These are phyloP conservation scores for Betta splendens DNA, from an alignment of 2,797 vertebrate species.

Conservation along the genomic window DNA sequence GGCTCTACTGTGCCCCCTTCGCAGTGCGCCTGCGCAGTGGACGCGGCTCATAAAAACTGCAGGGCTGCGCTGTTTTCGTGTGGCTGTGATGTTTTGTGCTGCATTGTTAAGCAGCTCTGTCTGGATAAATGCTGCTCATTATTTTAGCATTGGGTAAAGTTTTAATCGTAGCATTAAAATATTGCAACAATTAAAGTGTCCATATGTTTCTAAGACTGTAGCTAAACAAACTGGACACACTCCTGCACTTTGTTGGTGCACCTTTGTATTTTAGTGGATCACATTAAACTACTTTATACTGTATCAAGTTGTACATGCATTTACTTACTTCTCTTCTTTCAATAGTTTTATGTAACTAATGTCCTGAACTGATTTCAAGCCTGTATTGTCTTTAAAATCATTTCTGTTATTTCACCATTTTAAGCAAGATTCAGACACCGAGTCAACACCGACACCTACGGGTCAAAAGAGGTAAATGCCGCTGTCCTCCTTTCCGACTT, in stretches of 20 bases:
- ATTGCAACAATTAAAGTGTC: neutral
- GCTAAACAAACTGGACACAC: too few species aligned
- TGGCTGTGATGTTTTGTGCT: neutral
- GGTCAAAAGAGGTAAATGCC: neutral
- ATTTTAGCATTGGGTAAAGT: neutral
- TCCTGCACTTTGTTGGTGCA: too few species aligned
- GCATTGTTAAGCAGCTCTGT: neutral
- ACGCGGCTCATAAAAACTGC: neutral
- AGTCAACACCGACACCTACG: constrained; percentile 54
- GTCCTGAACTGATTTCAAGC: too few species aligned
- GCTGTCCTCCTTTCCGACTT: neutral
- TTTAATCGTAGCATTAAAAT: too few species aligned
- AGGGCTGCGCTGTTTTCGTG: neutral
- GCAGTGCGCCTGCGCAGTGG: constrained; percentile 44
- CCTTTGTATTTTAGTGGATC: too few species aligned
- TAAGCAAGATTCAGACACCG: neutral
- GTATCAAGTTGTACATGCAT: too few species aligned
- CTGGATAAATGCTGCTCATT: fast-evolving
- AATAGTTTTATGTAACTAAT: too few species aligned
- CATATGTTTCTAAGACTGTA: too few species aligned
- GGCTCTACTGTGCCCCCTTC: neutral
- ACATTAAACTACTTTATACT: too few species aligned
- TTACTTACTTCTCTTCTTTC: too few species aligned
- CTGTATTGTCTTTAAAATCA: neutral
- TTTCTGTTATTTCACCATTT: neutral